Evolutionary conservation across 2,113 vertebrate species (phyloP).

Genomic region (Tupaia chinensis): DNA sequence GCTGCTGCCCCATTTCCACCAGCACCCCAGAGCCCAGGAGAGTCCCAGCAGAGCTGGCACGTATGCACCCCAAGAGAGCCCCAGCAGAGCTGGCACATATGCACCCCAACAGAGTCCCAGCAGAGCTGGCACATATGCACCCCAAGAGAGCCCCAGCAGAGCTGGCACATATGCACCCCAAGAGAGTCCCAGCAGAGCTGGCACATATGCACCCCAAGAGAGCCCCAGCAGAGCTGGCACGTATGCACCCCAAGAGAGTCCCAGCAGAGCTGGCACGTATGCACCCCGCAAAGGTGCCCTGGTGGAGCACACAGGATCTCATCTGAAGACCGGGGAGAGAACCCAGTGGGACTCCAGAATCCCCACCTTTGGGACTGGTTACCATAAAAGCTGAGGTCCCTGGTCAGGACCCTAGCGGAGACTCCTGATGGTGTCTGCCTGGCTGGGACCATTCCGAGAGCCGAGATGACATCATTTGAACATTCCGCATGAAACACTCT

Average conservation of each 20-base stretch:
- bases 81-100: not conserved
- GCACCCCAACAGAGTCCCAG: no score
- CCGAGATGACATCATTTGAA: not conserved
- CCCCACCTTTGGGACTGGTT: not conserved
- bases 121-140: not conserved
- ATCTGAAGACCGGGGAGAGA: not conserved
- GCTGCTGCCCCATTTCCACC: not conserved
- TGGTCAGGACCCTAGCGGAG: not conserved
- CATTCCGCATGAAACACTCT: not conserved
- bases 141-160: no score
- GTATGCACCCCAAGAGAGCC: not conserved
- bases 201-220: no score
- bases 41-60: not conserved
- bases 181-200: no score
- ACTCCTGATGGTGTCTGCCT: not conserved
- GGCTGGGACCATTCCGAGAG: not conserved
- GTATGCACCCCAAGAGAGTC: no score
- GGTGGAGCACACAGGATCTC: not conserved
- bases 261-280: no score
- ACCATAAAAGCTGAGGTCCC: not conserved
- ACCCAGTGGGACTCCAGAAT: not conserved
- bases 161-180: no score
- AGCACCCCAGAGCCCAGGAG: not conserved
- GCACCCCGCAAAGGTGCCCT: not conserved
- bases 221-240: not conserved